Base-by-base conservation (phyloP, 2,888 invertebrate species). In the Nephrocerus scutellatus region DNA sequence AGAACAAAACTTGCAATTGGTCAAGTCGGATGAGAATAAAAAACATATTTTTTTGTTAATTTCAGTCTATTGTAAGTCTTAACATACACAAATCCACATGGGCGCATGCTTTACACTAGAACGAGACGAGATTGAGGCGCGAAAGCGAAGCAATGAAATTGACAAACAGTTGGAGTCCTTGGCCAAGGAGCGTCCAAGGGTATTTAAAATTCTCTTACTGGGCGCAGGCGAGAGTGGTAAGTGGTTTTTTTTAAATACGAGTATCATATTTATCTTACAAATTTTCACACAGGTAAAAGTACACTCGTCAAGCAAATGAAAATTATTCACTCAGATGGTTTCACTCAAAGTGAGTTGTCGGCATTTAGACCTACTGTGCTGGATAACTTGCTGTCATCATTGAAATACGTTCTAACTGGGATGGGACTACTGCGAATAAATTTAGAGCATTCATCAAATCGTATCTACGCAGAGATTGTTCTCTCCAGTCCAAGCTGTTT, bases 241-340 rank as follows among this genome's bases (percentile, higher is more conserved):
- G 49, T 36, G 19, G 14, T 28, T 20, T 28, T 19, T 15, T 18
- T 8, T 22, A 10, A 23, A 25, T 25, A 9, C 8, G 7, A 12
- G 10, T 4, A 34, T 12, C 15, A 16, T 30, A 34, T 36, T 3
- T 4, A 24, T 34, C 44, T 16, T n/a, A n/a, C n/a, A n/a, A n/a
- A n/a, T n/a, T n/a, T n/a, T n/a, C n/a, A n/a, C n/a, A n/a, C 30
- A 54, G 79, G 79, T 5, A 80, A 80, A 65, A 78, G 78, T 56
- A 80, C 79, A 14, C 59, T 79, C 44, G 79, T 80, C 5, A 79
- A 79, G 56, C 79, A 80, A 66, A 79, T 80, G 78, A 79, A 79
- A 61, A 79, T 80, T 37, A 79, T 80, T 40, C 79, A 80, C 56
- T 76, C 76, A 38, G 76, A 78, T 62, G 79, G 79, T 10, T 80